Evolutionary conservation across 1,140 invertebrate genomes (phyloP).

Genomic region (Meteorus sp.): DNA sequence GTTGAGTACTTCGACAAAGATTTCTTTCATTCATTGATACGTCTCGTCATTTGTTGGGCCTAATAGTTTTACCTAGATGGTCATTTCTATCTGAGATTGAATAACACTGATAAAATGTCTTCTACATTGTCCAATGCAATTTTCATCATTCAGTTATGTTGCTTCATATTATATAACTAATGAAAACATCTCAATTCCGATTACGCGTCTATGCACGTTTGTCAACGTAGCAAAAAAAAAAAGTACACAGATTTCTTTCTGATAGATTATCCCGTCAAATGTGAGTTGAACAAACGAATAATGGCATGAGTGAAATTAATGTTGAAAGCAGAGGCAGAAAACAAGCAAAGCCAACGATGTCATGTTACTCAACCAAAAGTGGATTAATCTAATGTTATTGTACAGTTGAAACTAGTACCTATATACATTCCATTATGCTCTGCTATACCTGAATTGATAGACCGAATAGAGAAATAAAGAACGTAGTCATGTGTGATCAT

Average conservation of each 20-base stretch:
- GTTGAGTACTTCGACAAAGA: too few species aligned
- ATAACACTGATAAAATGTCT: too few species aligned
- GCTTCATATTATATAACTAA: too few species aligned
- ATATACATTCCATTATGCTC: constrained; percentile 31
- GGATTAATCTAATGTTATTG: constrained; percentile 50
- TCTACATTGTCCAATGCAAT: too few species aligned
- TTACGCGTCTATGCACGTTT: constrained; percentile 16
- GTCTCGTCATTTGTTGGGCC: too few species aligned
- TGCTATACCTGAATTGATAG: constrained; percentile 31
- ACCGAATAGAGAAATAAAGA: constrained; percentile 6
- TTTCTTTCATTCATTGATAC: too few species aligned
- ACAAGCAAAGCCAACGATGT: constrained; percentile 8
- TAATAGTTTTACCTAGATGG: too few species aligned
- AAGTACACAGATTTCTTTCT: neutral
- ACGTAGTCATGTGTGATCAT: neutral
- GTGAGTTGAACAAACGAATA: too few species aligned
- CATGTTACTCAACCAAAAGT: constrained; percentile 35
- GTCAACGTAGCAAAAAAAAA: neutral
- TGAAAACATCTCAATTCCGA: too few species aligned
- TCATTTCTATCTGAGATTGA: too few species aligned
- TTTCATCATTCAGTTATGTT: too few species aligned
- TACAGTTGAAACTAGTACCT: constrained; percentile 43
- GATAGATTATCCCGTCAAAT: too few species aligned
- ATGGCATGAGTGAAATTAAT: constrained; percentile 1
- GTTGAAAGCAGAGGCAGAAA: constrained; percentile 12